A percentile compares a stretch with the other conserved stretches of the same genome.
These are phyloP conservation scores for Gallinago solitaria DNA, from an alignment of 2,797 vertebrate genomes.

Conservation along the genomic window DNA sequence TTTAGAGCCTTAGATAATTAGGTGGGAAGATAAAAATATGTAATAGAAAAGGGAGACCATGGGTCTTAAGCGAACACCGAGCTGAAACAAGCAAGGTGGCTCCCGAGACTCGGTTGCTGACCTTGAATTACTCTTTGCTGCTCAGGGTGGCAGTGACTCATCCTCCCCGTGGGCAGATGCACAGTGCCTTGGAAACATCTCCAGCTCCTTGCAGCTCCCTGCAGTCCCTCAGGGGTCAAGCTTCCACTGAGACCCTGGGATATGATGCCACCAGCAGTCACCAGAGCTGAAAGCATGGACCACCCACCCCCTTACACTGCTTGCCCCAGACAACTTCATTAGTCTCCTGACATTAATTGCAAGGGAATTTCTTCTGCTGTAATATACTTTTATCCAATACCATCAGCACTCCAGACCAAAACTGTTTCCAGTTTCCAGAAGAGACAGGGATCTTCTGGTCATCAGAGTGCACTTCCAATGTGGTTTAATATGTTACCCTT, in stretches of 20 bases:
- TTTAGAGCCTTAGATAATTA: constrained; percentile 16
- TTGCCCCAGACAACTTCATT: background rate
- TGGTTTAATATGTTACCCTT: background rate
- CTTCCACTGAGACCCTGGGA: background rate
- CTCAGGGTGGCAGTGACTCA: background rate
- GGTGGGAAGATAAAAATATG: background rate
- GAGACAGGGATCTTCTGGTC: background rate
- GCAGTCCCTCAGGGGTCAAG: background rate
- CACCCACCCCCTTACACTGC: background rate
- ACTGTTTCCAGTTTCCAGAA: background rate
- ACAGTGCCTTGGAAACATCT: background rate
- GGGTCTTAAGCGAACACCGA: background rate
- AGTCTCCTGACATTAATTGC: background rate
- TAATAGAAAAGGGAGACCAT: background rate
- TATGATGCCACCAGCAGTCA: background rate
- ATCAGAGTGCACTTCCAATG: background rate
- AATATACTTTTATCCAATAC: background rate
- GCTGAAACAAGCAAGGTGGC: background rate
- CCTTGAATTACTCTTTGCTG: background rate
- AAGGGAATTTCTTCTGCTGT: background rate
- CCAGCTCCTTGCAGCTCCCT: background rate
- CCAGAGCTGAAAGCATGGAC: background rate
- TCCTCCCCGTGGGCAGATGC: background rate
- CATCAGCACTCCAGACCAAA: background rate
- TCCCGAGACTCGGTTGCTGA: accelerated